Conservation (phyloP, 1,140 invertebrate genomes). For the Formica selysi region DNA sequence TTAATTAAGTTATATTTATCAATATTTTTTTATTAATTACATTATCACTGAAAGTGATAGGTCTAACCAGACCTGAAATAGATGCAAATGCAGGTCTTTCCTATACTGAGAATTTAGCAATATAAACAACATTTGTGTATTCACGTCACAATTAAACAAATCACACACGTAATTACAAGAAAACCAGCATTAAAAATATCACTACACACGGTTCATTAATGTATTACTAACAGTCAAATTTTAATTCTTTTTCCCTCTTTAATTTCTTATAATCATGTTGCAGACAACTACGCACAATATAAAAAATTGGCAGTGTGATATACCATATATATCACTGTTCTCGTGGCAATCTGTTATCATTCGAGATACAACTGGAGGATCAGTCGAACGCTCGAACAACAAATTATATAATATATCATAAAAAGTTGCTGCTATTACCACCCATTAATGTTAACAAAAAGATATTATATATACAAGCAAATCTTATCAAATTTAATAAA, state of each 20-base stretch:
- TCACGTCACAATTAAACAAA: neutral
- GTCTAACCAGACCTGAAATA: neutral
- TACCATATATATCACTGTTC: neutral
- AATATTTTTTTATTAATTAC: neutral
- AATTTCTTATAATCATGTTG: neutral
- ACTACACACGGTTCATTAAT: neutral
- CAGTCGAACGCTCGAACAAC: neutral
- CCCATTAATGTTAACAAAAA: neutral
- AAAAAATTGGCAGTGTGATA: neutral
- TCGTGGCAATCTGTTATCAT: neutral
- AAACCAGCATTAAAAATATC: neutral
- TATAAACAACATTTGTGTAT: neutral
- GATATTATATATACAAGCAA: neutral
- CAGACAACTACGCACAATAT: neutral
- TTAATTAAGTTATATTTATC: neutral
- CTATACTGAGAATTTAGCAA: neutral
- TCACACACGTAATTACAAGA: neutral
- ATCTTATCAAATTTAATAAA: neutral
- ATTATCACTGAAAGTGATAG: neutral
- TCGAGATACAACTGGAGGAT: neutral
- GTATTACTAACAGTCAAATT: neutral
- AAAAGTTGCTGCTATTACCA: no score
- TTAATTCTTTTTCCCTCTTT: neutral
- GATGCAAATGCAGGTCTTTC: neutral
- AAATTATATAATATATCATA: neutral